Conservation (phyloP, 2,888 invertebrate genomes). For the Actias luna region DNA sequence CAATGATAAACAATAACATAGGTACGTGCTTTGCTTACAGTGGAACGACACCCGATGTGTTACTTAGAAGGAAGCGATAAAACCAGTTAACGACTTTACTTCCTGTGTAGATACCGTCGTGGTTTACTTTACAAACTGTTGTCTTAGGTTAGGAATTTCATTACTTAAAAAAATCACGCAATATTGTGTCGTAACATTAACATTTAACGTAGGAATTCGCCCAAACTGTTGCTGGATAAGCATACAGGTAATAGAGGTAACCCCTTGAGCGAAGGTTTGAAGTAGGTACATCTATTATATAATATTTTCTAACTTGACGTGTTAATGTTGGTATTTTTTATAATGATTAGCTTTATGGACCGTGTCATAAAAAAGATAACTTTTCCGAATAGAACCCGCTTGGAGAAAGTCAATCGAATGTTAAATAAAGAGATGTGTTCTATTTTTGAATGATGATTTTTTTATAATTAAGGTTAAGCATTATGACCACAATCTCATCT, state of each 20-base stretch:
- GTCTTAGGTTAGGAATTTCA: conserved; percentile 46
- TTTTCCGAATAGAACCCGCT: neutral
- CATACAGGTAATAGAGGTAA: conserved; percentile 10
- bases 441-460: neutral
- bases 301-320: conserved; percentile 23
- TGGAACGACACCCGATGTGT: conserved; percentile 31
- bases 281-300: conserved; percentile 13
- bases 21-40: conserved; percentile 30
- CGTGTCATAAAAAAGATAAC: neutral
- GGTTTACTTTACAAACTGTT: conserved; percentile 54
- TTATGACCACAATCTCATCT: no score
- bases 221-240: neutral
- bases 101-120: conserved; percentile 60
- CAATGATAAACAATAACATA: conserved; percentile 29
- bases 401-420: neutral
- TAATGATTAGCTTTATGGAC: neutral
- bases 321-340: conserved; percentile 30
- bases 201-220: conserved; percentile 4
- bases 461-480: no score
- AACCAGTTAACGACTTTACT: conserved; percentile 51
- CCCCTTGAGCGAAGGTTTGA: conserved; percentile 13
- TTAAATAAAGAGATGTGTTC: neutral
- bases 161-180: conserved; percentile 15
- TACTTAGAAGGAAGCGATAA: conserved; percentile 58
- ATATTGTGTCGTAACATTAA: neutral